phyloP scores from a whole-genome alignment of 2,113 vertebrate species.

The Cyanoramphus novaezelandiae region DNA sequence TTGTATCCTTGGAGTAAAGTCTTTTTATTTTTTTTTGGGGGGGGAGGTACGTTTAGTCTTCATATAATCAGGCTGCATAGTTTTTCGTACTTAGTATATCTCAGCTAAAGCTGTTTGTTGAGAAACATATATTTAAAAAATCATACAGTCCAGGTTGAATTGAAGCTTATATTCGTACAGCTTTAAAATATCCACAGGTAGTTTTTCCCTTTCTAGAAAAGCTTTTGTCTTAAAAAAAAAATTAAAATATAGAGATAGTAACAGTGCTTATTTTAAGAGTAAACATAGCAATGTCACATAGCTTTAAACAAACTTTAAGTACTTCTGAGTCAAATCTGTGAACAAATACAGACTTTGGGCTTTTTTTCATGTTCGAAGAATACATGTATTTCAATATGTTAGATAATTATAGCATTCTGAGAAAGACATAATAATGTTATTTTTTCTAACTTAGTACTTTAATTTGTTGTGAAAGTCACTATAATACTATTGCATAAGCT shows the following conservation, averaged over 20 bases:
- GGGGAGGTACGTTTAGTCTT: not conserved
- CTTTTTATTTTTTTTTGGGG: too few species aligned
- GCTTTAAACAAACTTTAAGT: not conserved
- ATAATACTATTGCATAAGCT: not conserved
- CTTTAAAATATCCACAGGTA: not conserved
- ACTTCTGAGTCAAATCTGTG: not conserved
- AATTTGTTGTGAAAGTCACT: not conserved
- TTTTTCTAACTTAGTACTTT: not conserved
- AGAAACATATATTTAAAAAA: not conserved
- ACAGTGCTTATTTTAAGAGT: not conserved
- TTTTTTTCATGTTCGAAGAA: not conserved
- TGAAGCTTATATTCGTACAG: not conserved
- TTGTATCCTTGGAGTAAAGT: not conserved
- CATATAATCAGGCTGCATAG: not conserved
- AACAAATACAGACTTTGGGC: not conserved
- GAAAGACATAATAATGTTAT: not conserved
- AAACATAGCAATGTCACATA: not conserved
- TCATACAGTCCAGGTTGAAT: not conserved
- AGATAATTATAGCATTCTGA: not conserved
- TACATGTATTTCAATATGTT: not conserved
- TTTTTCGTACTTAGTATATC: not conserved
- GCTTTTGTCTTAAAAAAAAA: not conserved
- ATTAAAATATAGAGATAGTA: not conserved
- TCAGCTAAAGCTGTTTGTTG: not conserved
- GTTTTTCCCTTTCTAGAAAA: not conserved